These are phyloP conservation scores for Tachystola acroxantha DNA, from an alignment of 2,888 invertebrate genomes.

Conservation along the genomic window DNA sequence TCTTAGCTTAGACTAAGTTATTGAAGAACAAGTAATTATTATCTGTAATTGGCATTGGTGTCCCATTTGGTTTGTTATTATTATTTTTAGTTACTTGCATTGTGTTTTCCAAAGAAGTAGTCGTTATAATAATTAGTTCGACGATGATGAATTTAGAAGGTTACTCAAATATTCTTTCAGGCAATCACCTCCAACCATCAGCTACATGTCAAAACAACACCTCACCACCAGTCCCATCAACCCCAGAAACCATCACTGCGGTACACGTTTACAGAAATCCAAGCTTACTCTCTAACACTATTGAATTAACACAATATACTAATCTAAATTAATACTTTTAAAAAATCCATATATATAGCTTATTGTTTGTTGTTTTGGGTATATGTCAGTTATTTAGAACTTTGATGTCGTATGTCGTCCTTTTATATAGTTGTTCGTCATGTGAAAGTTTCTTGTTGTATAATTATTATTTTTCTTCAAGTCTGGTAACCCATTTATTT, in stretches of 20 bases:
- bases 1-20: not conserved
- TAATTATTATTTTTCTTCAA: conserved; percentile 17
- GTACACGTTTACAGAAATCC: conserved; percentile 46
- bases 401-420: conserved; percentile 1
- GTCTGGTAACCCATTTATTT: conserved; percentile 2
- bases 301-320: not conserved
- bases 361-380: not conserved
- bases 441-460: conserved; percentile 21
- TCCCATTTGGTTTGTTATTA: conserved; percentile 6
- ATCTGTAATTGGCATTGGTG: not conserved
- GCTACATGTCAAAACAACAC: conserved; percentile 50
- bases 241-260: conserved; percentile 52
- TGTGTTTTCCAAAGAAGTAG: not conserved
- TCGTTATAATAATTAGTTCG: not conserved
- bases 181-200: conserved; percentile 53
- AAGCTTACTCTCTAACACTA: conserved; percentile 36
- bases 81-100: conserved; percentile 6
- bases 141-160: not conserved
- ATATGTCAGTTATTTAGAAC: not conserved
- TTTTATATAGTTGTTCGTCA: conserved; percentile 16
- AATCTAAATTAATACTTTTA: not conserved
- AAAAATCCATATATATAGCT: not conserved
- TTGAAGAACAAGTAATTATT: not conserved
- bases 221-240: conserved; percentile 43
- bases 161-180: conserved; percentile 50